Base-by-base conservation (phyloP, 2,888 invertebrate genomes). In the Apotomis capreana region DNA sequence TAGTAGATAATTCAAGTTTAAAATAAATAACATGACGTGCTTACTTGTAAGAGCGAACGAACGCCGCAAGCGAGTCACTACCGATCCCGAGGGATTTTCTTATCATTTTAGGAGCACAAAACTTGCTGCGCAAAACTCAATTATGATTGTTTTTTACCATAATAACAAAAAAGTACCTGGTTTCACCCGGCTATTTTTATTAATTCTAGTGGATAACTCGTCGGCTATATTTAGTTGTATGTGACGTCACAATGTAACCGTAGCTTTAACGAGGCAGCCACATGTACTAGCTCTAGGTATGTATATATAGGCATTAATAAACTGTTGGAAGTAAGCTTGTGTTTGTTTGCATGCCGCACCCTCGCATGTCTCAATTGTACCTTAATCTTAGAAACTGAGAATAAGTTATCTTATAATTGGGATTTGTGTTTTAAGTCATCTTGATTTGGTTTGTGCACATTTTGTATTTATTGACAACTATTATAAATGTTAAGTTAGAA, bases 291-390 rank as follows among this genome's bases (percentile, higher is more conserved):
- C 15, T 64, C 54, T 70, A 58, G 52, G 68, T 70, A 57, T 73
- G 65, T 69, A 62, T 65, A 70, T 72, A 64, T 73, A 73, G 69
- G 54, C 64, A 52, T 68, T 64, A 76, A 75, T 74, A 75, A 73
- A 73, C 64, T 40, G 13, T 71, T 76, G 55, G 49, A 75, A 73
- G 15, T 70, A 78, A 82, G 82, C 81, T 80, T 87, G 85, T 87
- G 82, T 89, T 89, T 90, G 86, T 88, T 86, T 88, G 86, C 81
- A 88, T 87, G 88, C 62, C 76, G 71, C 74, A 74, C 70, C 68
- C 54, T 54, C 52, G 72, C 72, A 72, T 72, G 72, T 49, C 55
- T 13, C 61, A 52, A 52, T 68, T 68, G 58, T 62, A 52, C 61
- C 61, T 49, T 62, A 63, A 49, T n/a, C 0, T 46, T 36, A 52